A percentile compares a stretch with the other conserved stretches of the same genome.
These are phyloP conservation scores for Cephalotes varians DNA, from an alignment of 2,888 invertebrate genomes.

Conservation along the genomic window DNA sequence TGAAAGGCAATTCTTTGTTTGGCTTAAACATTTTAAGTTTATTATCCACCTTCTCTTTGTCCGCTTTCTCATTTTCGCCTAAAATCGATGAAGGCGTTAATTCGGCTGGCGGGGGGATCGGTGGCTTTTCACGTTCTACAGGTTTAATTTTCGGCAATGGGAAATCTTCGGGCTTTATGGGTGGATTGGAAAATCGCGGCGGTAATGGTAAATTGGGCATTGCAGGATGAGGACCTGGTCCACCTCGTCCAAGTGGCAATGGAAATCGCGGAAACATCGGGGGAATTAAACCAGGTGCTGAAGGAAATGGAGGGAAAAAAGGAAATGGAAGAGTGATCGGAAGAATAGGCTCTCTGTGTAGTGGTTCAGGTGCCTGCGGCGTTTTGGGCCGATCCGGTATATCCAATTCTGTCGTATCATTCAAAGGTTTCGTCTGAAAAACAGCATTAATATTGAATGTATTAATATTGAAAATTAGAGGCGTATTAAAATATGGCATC, in stretches of 20 bases:
- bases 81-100: slow-evolving; percentile 77
- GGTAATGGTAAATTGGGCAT: slow-evolving; percentile 88
- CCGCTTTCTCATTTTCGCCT: slow-evolving; percentile 81
- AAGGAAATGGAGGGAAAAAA: slow-evolving; percentile 83
- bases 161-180: slow-evolving; percentile 87
- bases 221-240: slow-evolving; percentile 88
- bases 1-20: slow-evolving; percentile 72
- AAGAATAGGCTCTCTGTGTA: slow-evolving; percentile 85
- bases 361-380: slow-evolving; percentile 82
- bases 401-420: slow-evolving; percentile 77
- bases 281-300: slow-evolving; percentile 89
- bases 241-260: slow-evolving; percentile 84
- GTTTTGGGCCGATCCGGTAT: slow-evolving; percentile 84
- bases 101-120: slow-evolving; percentile 86
- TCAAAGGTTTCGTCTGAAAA: slow-evolving; percentile 77
- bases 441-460: slow-evolving; percentile 22
- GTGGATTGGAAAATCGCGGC: slow-evolving; percentile 88
- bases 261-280: slow-evolving; percentile 86
- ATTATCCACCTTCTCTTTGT: slow-evolving; percentile 83
- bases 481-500: background rate
- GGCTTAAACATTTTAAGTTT: slow-evolving; percentile 77
- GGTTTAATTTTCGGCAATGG: slow-evolving; percentile 85
- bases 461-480: slow-evolving; percentile 3
- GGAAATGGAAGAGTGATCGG: slow-evolving; percentile 86
- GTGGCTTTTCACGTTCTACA: slow-evolving; percentile 87